Evolutionary conservation across 2,888 invertebrate genomes (phyloP).

Genomic region (Tetragnatha montana): DNA sequence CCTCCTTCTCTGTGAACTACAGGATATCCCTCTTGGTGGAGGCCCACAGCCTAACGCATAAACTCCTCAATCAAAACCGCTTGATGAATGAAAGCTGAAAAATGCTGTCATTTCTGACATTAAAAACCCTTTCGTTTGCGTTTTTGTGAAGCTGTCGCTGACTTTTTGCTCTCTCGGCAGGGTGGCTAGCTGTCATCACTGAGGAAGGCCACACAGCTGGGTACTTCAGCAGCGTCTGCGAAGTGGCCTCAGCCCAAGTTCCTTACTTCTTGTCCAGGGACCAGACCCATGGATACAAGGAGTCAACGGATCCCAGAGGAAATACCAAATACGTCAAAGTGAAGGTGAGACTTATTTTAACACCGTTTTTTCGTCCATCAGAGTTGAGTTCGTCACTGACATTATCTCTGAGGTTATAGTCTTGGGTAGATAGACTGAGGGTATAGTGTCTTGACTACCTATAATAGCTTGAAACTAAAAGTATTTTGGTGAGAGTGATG

Average conservation of each 20-base stretch:
- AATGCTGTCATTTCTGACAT: too few species aligned
- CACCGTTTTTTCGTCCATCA: background rate
- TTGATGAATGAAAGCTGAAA: too few species aligned
- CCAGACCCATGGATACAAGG: slow-evolving; percentile 80
- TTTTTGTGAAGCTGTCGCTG: background rate
- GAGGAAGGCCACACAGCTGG: slow-evolving; percentile 81
- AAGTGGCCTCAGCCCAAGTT: slow-evolving; percentile 81
- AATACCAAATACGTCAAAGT: slow-evolving; percentile 80
- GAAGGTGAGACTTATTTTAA: slow-evolving; percentile 32
- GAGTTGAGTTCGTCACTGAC: background rate
- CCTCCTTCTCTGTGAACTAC: too few species aligned
- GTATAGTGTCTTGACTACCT: too few species aligned
- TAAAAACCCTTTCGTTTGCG: too few species aligned
- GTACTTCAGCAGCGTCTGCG: slow-evolving; percentile 76
- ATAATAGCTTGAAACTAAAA: too few species aligned
- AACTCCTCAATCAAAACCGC: too few species aligned
- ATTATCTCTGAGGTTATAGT: too few species aligned
- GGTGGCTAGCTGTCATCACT: slow-evolving; percentile 74
- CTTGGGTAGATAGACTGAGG: too few species aligned
- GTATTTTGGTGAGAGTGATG: too few species aligned
- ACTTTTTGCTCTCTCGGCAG: slow-evolving; percentile 60
- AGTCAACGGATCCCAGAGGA: slow-evolving; percentile 72
- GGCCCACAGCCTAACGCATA: too few species aligned
- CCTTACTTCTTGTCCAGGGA: slow-evolving; percentile 82
- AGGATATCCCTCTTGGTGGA: too few species aligned